phyloP scores from a whole-genome alignment of 2,888 invertebrate species.

The Ceriagrion tenellum region DNA sequence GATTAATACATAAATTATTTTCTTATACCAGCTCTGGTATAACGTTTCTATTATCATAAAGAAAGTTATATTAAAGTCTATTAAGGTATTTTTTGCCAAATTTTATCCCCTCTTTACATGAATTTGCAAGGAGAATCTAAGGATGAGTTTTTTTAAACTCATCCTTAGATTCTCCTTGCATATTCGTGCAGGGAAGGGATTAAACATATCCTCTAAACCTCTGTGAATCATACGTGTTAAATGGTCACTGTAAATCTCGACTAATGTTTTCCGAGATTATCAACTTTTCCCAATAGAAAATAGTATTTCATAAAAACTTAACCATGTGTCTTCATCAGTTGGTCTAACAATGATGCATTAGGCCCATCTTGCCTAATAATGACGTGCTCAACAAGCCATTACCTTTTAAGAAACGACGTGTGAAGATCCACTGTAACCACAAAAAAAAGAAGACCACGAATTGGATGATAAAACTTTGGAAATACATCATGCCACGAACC shows the following conservation, averaged over 20 bases:
- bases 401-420: background rate
- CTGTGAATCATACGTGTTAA: background rate
- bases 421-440: background rate
- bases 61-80: too few species aligned
- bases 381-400: background rate
- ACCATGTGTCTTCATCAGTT: background rate
- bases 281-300: background rate
- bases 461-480: background rate
- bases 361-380: background rate
- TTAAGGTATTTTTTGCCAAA: too few species aligned
- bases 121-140: too few species aligned
- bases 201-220: too few species aligned
- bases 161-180: too few species aligned
- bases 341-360: background rate
- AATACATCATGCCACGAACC: background rate
- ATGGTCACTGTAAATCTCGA: too few species aligned
- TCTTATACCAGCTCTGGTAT: too few species aligned
- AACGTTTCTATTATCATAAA: too few species aligned
- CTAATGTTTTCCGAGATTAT: background rate
- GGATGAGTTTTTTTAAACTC: too few species aligned
- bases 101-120: too few species aligned
- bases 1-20: too few species aligned
- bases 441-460: background rate
- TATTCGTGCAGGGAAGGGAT: too few species aligned
- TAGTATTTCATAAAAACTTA: background rate